Conservation (phyloP, 2,797 vertebrate genomes). For the Pseudomugil gertrudae region DNA sequence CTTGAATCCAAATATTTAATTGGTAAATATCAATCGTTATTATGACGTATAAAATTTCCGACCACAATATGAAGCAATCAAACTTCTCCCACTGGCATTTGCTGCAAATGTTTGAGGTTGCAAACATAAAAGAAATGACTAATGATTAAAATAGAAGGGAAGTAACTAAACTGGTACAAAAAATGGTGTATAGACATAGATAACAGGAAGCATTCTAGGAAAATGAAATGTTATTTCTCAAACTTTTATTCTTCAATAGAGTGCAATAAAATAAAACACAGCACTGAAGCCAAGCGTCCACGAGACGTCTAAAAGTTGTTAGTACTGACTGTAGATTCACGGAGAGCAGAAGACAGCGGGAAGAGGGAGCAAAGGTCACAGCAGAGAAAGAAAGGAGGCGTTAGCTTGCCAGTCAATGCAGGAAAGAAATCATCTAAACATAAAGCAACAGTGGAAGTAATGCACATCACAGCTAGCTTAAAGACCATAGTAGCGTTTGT, state of each 20-base stretch:
- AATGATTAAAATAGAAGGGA: constrained; percentile 87
- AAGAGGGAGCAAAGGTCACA: constrained; percentile 86
- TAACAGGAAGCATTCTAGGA: constrained; percentile 81
- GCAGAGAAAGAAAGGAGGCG: constrained; percentile 80
- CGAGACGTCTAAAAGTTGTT: constrained; percentile 92
- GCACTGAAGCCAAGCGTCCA: constrained; percentile 94
- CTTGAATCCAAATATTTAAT: constrained; percentile 99
- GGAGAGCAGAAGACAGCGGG: constrained; percentile 81
- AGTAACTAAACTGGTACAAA: constrained; percentile 85
- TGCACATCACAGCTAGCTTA: constrained; percentile 87
- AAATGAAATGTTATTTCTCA: constrained; percentile 75
- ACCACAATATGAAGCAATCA: constrained; percentile 97
- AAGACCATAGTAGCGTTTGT: constrained; percentile 74
- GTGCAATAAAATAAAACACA: constrained; percentile 91
- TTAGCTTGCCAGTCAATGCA: constrained; percentile 84
- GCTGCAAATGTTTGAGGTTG: constrained; percentile 74
- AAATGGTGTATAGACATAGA: constrained; percentile 79
- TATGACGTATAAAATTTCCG: constrained; percentile 99
- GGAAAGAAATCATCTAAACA: constrained; percentile 65
- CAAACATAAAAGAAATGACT: constrained; percentile 87
- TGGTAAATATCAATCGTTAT: constrained; percentile 95
- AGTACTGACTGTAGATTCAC: constrained; percentile 87
- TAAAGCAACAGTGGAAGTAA: constrained; percentile 81
- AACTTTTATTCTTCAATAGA: constrained; percentile 80
- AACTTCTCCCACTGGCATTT: constrained; percentile 86